A percentile compares a stretch with the other conserved stretches of the same genome.
Conservation (phyloP, 1,140 invertebrate genomes). For the Micrasema longulum region DNA sequence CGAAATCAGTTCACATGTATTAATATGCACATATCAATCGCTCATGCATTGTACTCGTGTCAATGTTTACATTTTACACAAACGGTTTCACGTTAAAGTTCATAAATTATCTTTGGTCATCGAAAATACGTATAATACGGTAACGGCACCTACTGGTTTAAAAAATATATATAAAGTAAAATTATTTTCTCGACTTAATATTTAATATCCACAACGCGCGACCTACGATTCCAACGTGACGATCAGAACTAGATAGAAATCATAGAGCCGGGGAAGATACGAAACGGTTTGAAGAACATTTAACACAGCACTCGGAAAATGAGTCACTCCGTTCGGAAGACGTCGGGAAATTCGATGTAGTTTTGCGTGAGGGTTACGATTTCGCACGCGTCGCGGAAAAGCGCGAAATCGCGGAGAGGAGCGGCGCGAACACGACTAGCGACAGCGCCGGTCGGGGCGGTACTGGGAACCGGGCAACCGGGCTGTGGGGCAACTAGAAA, state of each 20-base stretch:
- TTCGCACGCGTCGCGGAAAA: slow-evolving; percentile 29
- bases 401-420: slow-evolving; percentile 29
- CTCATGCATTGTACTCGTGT: neutral
- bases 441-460: slow-evolving; percentile 21
- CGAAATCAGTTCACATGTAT: slow-evolving; percentile 1
- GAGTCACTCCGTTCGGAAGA: neutral
- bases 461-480: slow-evolving; percentile 6
- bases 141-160: too few relatives aligned
- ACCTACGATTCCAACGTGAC: neutral
- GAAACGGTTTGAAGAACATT: too few relatives aligned
- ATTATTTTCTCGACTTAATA: neutral
- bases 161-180: too few relatives aligned
- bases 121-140: too few relatives aligned
- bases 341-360: slow-evolving; percentile 15
- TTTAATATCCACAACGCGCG: slow-evolving; percentile 8
- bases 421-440: slow-evolving; percentile 4
- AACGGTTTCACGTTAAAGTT: neutral
- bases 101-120: too few relatives aligned
- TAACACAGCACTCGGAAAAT: slow-evolving; percentile 6
- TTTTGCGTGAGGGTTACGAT: slow-evolving; percentile 8
- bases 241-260: neutral
- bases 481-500: neutral
- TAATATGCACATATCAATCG: slow-evolving; percentile 19
- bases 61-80: neutral
- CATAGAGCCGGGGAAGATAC: too few relatives aligned